Conservation (phyloP, 2,888 invertebrate species). For the Ligdia adustata region DNA sequence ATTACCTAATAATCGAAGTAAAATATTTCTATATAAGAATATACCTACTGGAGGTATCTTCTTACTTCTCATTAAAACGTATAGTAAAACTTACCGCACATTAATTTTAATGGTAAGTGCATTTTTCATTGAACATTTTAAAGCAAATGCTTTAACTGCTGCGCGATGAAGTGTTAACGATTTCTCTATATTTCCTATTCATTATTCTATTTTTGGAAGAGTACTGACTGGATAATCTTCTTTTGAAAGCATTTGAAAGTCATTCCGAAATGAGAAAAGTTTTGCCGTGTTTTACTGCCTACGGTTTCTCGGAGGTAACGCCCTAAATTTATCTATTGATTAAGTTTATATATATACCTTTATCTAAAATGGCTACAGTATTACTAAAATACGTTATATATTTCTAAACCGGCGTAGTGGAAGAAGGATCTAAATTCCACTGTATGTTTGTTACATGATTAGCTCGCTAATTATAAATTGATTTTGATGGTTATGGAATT, state of each 20-base stretch:
- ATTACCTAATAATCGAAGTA: no score
- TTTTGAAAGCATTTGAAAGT: conserved; percentile 1
- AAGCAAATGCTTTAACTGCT: neutral
- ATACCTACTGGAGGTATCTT: no score
- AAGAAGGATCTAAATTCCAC: no score
- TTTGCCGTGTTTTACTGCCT: conserved; percentile 12
- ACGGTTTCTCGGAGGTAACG: neutral
- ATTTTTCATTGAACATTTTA: no score
- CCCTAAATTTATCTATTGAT: neutral
- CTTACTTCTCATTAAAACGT: no score
- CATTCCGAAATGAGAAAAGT: conserved; percentile 14
- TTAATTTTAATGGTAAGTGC: no score
- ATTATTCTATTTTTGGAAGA: conserved; percentile 8
- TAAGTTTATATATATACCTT: neutral
- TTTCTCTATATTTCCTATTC: neutral
- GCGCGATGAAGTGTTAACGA: neutral
- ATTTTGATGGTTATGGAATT: no score
- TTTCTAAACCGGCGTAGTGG: neutral
- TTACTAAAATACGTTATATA: neutral
- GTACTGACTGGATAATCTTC: conserved; percentile 9
- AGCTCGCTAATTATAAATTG: no score
- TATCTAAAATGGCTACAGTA: neutral
- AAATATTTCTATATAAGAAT: no score
- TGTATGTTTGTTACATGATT: no score
- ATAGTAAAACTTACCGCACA: no score